Conservation (phyloP, 2,113 vertebrate genomes). For the Microcebus ravelobensis region DNA sequence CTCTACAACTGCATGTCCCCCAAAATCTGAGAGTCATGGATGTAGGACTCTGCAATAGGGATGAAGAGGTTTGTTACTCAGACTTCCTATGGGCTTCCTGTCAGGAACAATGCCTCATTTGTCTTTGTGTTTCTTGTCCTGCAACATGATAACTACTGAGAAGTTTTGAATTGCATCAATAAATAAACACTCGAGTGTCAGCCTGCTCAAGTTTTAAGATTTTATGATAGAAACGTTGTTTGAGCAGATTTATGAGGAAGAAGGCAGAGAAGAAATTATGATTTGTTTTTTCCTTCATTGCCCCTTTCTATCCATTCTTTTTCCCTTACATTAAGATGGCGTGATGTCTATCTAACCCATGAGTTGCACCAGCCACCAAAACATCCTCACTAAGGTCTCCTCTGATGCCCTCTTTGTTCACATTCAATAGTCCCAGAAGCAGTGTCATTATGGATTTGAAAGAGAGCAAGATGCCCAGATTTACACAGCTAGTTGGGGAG, state of each 20-base stretch:
- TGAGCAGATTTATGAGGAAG: not conserved
- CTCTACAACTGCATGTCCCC: not conserved
- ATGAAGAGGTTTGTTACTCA: not conserved
- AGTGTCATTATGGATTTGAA: not conserved
- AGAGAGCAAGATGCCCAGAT: not conserved
- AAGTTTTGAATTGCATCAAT: not conserved
- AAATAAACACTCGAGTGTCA: not conserved
- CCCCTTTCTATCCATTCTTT: not conserved
- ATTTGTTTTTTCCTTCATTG: not conserved
- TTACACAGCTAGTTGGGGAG: not conserved
- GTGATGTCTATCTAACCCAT: not conserved
- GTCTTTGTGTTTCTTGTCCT: not conserved
- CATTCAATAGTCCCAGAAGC: not conserved
- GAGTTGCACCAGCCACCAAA: not conserved
- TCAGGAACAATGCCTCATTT: not conserved
- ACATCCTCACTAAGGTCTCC: not conserved
- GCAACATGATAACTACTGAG: not conserved
- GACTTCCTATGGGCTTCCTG: not conserved
- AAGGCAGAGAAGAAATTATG: not conserved
- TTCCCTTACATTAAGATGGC: not conserved
- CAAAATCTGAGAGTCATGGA: not conserved
- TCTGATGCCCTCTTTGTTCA: not conserved
- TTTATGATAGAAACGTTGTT: not conserved
- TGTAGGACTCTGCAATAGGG: not conserved
- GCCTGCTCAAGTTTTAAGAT: not conserved